Conservation (phyloP, 2,113 vertebrate genomes). For the Struthidea cinerea region DNA sequence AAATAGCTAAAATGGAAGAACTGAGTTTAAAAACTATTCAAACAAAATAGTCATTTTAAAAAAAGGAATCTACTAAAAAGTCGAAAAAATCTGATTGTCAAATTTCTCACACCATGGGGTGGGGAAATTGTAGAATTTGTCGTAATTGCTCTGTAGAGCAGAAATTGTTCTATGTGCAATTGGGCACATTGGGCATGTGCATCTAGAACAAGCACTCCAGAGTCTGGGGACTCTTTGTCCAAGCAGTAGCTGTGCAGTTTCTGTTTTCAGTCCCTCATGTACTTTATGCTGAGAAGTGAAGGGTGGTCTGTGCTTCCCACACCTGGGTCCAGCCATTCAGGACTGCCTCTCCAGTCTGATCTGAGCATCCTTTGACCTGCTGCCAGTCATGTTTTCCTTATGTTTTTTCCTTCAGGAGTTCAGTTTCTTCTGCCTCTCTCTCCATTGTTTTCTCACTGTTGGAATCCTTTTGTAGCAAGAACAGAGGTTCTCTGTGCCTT, state of each 20-base stretch:
- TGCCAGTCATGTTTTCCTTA: not conserved
- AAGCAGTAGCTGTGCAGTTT: not conserved
- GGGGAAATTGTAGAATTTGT: not conserved
- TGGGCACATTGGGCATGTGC: too few relatives aligned
- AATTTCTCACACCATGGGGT: not conserved
- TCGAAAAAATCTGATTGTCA: not conserved
- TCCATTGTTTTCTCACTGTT: not conserved
- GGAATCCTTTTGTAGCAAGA: not conserved
- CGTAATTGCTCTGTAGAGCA: not conserved
- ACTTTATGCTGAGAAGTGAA: not conserved
- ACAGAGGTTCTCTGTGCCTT: not conserved
- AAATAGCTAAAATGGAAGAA: not conserved
- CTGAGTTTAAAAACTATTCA: not conserved
- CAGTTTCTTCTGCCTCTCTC: not conserved
- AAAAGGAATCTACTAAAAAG: not conserved
- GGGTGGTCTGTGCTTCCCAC: not conserved
- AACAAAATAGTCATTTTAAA: not conserved
- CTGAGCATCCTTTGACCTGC: not conserved
- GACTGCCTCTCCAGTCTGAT: not conserved
- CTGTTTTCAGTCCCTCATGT: not conserved
- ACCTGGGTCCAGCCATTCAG: fast-evolving
- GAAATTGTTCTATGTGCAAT: not conserved
- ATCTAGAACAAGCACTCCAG: not conserved
- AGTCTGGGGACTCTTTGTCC: not conserved
- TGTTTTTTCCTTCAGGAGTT: not conserved